Base-by-base conservation (phyloP, 2,113 vertebrate species). In the Saccopteryx leptura region DNA sequence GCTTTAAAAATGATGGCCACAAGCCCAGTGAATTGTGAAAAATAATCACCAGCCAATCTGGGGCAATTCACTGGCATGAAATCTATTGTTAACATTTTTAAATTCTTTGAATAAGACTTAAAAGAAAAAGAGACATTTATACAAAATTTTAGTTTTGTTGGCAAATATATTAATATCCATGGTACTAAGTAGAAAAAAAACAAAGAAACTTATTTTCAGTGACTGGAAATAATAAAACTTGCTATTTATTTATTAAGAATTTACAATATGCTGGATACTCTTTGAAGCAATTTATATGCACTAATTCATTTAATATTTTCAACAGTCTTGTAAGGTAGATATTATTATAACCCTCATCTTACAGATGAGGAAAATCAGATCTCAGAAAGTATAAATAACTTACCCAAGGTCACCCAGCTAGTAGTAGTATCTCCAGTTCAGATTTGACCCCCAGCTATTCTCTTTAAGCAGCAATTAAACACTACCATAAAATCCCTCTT, bases 241-340 rank as follows among this genome's bases (percentile, higher is more conserved):
- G 89, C 81, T 96, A 90, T 94, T 91, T 94, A 94, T 95, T 92
- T 91, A 93, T 81, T 94, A 96, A 66, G 60, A 31, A 21, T 91
- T 91, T 66, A 85, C 52, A 91, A 58, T 82, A 21, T 80, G 63
- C 50, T 89, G 50, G 54, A 48, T 91, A 68, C 33, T 86, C 68
- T 93, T 84, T 52, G 75, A 96, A 88, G 39, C 39, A 90, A 24
- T 79, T 89, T 75, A 39, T 83, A 23, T 91, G 31, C 68, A 66
- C 65, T 56, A 48, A 95, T 76, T 90, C 81, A 95, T 85, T 85
- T 80, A 84, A 88, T 69, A 89, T 7, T 65, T 33, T 46, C n/a
- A 96, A 90, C 5, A 90, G 24, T 52, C 33, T 56, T 88, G 24
- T 66, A 79, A 69, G 48, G 24, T 72, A 84, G n/a, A 72, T 61